A percentile compares a stretch with the other conserved stretches of the same genome.
These are phyloP conservation scores for Ametastegia equiseti DNA, from an alignment of 2,888 invertebrate species.

Conservation along the genomic window DNA sequence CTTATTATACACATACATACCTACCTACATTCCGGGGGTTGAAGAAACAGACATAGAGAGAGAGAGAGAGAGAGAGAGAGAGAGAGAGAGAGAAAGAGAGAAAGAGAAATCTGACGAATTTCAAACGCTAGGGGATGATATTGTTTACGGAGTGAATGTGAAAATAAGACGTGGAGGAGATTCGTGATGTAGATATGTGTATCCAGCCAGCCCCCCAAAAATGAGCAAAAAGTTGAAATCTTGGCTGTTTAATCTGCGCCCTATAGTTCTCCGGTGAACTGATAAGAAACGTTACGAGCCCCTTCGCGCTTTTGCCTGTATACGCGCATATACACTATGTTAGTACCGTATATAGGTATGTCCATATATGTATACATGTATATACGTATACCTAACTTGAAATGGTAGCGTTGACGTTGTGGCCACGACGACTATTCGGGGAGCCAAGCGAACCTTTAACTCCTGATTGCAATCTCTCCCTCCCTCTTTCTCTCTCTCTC, in stretches of 20 bases:
- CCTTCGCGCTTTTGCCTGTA: not conserved
- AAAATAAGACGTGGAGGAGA: not conserved
- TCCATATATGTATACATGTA: no score
- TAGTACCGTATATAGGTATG: no score
- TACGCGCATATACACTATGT: not conserved
- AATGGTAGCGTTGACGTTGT: not conserved
- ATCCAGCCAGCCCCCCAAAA: not conserved
- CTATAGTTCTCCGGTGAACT: slow-evolving; percentile 13
- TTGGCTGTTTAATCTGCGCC: not conserved
- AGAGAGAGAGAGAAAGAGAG: no score
- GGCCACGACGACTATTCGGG: not conserved
- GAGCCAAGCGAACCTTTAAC: not conserved
- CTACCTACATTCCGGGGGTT: no score
- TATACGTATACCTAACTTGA: no score
- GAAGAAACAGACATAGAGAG: no score
- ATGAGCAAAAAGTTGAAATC: slow-evolving; percentile 22
- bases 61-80: no score
- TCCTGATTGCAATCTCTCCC: slow-evolving; percentile 3
- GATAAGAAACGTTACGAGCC: slow-evolving; percentile 5
- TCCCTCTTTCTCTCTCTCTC: no score
- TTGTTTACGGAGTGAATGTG: no score
- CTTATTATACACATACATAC: not conserved
- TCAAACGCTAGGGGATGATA: no score
- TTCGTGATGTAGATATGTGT: not conserved
- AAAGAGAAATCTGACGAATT: no score